Conservation (phyloP, 2,113 vertebrate species). For the Chaenogobius annularis region DNA sequence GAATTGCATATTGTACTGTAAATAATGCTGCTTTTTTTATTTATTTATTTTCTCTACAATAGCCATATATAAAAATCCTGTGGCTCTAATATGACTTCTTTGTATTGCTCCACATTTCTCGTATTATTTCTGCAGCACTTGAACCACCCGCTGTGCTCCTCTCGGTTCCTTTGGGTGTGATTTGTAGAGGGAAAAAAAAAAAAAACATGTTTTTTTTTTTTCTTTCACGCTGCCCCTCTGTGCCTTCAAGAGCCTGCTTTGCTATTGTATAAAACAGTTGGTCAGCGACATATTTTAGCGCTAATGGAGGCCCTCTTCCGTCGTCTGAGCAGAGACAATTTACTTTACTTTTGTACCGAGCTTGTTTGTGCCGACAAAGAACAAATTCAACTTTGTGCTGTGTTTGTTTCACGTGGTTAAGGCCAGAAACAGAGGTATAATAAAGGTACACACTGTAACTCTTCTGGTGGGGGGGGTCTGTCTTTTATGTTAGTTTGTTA, state of each 20-base stretch:
- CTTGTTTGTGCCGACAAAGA: too few relatives aligned
- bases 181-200: not conserved
- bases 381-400: too few relatives aligned
- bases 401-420: too few relatives aligned
- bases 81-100: conserved; percentile 13
- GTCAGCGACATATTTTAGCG: not conserved
- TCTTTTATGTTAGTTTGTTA: too few relatives aligned
- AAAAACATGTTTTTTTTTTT: too few relatives aligned
- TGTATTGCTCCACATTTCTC: conserved; percentile 25
- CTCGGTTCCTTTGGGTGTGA: conserved; percentile 10
- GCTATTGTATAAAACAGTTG: not conserved
- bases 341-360: too few relatives aligned
- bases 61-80: conserved; percentile 4
- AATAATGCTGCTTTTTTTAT: conserved; percentile 26
- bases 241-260: not conserved
- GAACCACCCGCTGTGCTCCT: not conserved
- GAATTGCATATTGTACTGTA: not conserved
- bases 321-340: not conserved
- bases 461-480: too few relatives aligned
- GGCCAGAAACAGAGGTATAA: too few relatives aligned
- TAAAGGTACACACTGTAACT: too few relatives aligned
- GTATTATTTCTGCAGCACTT: not conserved
- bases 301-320: not conserved
- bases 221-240: not conserved
- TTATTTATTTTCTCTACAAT: not conserved